Base-by-base conservation (phyloP, 2,888 invertebrate species). In the Drosophila ezoana region DNA sequence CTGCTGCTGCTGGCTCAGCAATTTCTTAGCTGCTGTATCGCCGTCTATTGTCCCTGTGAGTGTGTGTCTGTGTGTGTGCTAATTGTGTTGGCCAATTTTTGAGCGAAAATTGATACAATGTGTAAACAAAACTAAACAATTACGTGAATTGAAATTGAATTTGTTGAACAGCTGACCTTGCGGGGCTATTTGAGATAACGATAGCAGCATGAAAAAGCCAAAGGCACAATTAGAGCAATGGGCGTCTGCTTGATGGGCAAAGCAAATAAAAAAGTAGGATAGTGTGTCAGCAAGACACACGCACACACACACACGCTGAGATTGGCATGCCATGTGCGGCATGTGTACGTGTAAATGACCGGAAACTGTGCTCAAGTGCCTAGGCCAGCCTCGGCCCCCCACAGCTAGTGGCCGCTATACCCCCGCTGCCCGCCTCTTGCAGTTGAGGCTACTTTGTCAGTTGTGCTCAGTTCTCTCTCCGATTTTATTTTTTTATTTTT, bases 291-390 rank as follows among this genome's bases (percentile, higher is more conserved):
- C 61, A 57, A 51, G 43, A 48, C 61, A 43, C 68, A 64, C 61
- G 47, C 49, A 64, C 56, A 38, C 20, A 28, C 5, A 49, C 37
- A 44, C n/a, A 44, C 20, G 66, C 52, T 45, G 44, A 60, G 51
- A 73, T 78, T 72, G 58, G 58, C 66, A 75, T 70, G 66, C 77
- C 65, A 66, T 69, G 62, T 67, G 64, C 77, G 81, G 68, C 53
- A 33, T 77, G 68, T 81, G 88, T 77, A 83, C 81, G 79, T 89
- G 81, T 89, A 90, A 90, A 90, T 90, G 90, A 89, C 90, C 90
- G 90, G 90, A 90, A 89, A 86, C 89, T 89, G 83, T 83, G 85
- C 83, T 85, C 85, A 85, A 85, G 85, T 88, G 83, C 86, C 72
- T 28, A 44, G 63, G 16, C 51, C 32, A 44, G 43, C 11, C 32